Evolutionary conservation across 2,113 vertebrate species (phyloP).

Genomic region (Campylomormyrus numenius): DNA sequence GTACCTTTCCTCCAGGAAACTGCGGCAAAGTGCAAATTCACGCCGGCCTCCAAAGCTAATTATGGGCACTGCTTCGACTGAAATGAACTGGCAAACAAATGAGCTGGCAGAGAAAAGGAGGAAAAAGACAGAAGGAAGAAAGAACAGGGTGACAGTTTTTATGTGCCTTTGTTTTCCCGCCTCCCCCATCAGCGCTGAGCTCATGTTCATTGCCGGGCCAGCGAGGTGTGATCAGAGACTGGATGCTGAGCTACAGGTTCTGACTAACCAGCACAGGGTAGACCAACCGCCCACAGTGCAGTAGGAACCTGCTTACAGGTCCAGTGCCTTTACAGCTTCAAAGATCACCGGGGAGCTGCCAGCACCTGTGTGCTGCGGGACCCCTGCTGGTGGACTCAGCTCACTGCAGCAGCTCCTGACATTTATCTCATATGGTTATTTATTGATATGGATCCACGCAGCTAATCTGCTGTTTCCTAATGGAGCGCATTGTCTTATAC

Average conservation of each 20-base stretch:
- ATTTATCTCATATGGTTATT: not conserved
- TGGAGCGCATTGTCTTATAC: not conserved
- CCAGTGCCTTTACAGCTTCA: not conserved
- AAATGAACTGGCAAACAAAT: not conserved
- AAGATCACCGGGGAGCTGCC: not conserved
- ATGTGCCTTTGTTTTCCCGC: not conserved
- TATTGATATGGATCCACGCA: not conserved
- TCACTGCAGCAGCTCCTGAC: not conserved
- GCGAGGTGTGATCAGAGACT: not conserved
- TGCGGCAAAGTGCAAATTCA: not conserved
- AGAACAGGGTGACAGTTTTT: not conserved
- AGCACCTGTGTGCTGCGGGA: not conserved
- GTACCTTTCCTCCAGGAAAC: not conserved
- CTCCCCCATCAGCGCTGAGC: not conserved
- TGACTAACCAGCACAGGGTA: conserved; percentile 21
- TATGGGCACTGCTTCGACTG: not conserved
- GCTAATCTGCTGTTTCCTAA: not conserved
- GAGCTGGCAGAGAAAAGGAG: not conserved
- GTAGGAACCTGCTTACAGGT: not conserved
- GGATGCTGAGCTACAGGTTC: conserved; percentile 32
- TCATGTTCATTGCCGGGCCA: not conserved
- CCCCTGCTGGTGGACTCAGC: not conserved
- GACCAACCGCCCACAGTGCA: conserved; percentile 19
- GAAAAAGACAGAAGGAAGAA: not conserved
- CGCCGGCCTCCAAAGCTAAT: not conserved